These are phyloP conservation scores for Bufo bufo DNA, from an alignment of 2,113 vertebrate genomes.

Conservation along the genomic window DNA sequence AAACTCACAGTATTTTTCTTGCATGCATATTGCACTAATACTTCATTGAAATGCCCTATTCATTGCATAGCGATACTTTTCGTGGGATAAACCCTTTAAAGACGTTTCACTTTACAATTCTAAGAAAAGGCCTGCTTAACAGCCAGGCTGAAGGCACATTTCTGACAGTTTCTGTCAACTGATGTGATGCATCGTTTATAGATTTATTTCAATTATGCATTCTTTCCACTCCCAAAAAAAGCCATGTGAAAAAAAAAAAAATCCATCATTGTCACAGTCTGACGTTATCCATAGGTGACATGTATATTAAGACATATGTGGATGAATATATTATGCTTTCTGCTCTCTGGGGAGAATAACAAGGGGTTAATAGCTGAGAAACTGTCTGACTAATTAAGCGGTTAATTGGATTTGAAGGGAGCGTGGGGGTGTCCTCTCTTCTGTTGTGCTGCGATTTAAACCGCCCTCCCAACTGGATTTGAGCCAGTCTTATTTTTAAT, in stretches of 20 bases:
- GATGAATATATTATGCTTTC: conserved; percentile 16
- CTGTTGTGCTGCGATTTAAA: conserved; percentile 50
- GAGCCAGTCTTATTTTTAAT: conserved; percentile 56
- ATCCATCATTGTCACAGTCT: conserved; percentile 1
- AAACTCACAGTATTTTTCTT: too few species aligned
- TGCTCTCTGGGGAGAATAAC: neutral
- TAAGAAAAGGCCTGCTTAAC: neutral
- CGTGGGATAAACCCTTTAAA: too few species aligned
- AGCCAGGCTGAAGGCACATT: neutral
- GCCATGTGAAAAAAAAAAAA: neutral
- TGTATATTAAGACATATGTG: conserved; percentile 8
- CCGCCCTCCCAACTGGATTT: conserved; percentile 53
- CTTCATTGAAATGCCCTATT: too few species aligned
- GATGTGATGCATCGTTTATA: neutral
- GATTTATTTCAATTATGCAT: neutral
- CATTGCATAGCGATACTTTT: too few species aligned
- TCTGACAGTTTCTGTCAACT: neutral
- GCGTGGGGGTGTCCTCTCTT: conserved; percentile 56
- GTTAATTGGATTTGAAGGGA: conserved; percentile 57
- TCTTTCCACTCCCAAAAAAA: neutral
- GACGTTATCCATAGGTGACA: neutral
- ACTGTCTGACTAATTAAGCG: conserved; percentile 55
- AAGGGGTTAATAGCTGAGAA: conserved; percentile 51
- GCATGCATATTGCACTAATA: too few species aligned
- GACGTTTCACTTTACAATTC: too few species aligned